phyloP scores from a whole-genome alignment of 2,797 vertebrate genomes.

The Parauchenoglanis punctatus region DNA sequence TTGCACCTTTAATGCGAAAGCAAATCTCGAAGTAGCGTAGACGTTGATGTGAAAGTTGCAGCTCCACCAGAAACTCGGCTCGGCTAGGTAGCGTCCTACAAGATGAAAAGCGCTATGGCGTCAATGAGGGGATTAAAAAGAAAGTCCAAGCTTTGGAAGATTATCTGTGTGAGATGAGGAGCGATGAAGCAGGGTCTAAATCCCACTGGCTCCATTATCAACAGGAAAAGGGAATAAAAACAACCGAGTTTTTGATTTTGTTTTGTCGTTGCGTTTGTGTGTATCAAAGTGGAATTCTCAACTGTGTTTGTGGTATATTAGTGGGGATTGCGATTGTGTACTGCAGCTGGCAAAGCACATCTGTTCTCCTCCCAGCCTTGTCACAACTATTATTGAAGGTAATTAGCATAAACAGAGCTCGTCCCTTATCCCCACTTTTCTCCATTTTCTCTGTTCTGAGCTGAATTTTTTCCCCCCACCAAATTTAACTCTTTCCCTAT shows the following conservation, averaged over 20 bases:
- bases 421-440: neutral
- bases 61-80: too few species aligned
- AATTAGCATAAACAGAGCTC: constrained; percentile 65
- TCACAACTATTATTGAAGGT: constrained; percentile 79
- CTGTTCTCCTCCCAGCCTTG: constrained; percentile 69
- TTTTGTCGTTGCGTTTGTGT: neutral
- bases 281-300: neutral
- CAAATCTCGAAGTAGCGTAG: too few species aligned
- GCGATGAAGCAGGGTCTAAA: neutral
- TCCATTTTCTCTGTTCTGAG: neutral
- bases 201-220: neutral
- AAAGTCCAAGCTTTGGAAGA: neutral
- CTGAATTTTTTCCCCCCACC: neutral
- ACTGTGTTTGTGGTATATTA: constrained; percentile 46
- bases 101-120: too few species aligned
- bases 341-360: constrained; percentile 65
- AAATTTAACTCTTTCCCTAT: neutral
- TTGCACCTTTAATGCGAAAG: too few species aligned
- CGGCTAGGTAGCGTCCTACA: too few species aligned
- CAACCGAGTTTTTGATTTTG: neutral
- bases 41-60: too few species aligned
- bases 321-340: constrained; percentile 66
- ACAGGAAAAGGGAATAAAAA: neutral
- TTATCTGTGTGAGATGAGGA: neutral
- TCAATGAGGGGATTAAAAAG: too few species aligned